Evolutionary conservation across 2,888 invertebrate species (phyloP).

Genomic region (Acronicta psi): DNA sequence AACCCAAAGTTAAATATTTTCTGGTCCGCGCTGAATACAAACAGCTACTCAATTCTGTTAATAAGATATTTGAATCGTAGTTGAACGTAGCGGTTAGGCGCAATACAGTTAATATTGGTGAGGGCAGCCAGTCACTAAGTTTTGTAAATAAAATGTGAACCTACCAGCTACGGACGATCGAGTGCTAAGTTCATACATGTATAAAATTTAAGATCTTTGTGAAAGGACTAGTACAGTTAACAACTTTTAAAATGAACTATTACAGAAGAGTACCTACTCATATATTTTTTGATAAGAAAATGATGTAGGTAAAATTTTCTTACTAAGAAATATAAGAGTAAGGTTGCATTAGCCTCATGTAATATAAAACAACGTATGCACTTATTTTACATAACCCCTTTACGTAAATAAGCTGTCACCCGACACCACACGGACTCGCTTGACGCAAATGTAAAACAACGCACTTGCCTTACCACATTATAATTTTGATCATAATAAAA

Average conservation of each 20-base stretch:
- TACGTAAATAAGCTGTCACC: conserved; percentile 38
- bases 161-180: not conserved
- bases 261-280: conserved; percentile 6
- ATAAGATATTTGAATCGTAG: conserved; percentile 55
- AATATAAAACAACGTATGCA: conserved; percentile 41
- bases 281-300: too few relatives aligned
- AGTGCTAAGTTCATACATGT: not conserved
- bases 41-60: conserved; percentile 60
- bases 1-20: conserved; percentile 64
- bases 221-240: too few relatives aligned
- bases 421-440: conserved; percentile 21
- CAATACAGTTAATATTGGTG: conserved; percentile 39
- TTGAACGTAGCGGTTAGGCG: conserved; percentile 41
- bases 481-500: conserved; percentile 49
- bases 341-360: conserved; percentile 28
- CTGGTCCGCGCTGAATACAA: conserved; percentile 58
- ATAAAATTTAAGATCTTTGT: too few relatives aligned
- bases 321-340: conserved; percentile 34
- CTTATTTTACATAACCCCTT: conserved; percentile 44
- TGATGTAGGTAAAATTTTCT: not conserved
- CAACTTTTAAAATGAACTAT: conserved; percentile 2
- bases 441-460: conserved; percentile 41
- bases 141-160: conserved; percentile 6
- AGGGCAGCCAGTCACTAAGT: conserved; percentile 15
- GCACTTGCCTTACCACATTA: conserved; percentile 35